phyloP scores from a whole-genome alignment of 2,888 invertebrate genomes.

The Drosophila gaucha region DNA sequence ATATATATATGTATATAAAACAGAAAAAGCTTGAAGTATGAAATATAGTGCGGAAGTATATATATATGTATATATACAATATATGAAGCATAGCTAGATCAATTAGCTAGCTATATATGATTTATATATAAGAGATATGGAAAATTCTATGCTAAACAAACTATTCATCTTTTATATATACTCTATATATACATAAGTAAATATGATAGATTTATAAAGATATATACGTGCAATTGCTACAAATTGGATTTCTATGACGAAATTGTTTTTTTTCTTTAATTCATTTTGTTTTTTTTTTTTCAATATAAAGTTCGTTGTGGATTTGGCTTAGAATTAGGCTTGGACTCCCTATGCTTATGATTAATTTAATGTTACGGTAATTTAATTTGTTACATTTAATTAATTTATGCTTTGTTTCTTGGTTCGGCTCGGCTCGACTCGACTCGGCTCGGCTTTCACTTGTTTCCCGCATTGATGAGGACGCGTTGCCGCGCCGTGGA shows the following conservation, averaged over 20 bases:
- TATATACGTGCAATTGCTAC: slow-evolving; percentile 16
- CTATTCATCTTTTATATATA: background rate
- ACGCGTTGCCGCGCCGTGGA: slow-evolving; percentile 82
- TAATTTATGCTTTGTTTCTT: slow-evolving; percentile 76
- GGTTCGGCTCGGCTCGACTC: slow-evolving; percentile 53
- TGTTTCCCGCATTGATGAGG: slow-evolving; percentile 79
- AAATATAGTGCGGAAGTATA: no score
- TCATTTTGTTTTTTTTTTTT: slow-evolving; percentile 12
- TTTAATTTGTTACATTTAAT: slow-evolving; percentile 71
- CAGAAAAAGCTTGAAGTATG: no score
- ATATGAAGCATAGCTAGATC: slow-evolving; percentile 15
- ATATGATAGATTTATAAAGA: background rate
- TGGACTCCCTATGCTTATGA: slow-evolving; percentile 74
- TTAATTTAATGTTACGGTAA: slow-evolving; percentile 70
- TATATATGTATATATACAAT: slow-evolving; percentile 12
- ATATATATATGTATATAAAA: slow-evolving; percentile 1
- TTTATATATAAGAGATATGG: no score
- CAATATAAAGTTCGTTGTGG: slow-evolving; percentile 31
- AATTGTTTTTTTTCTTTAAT: slow-evolving; percentile 15
- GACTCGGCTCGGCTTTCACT: slow-evolving; percentile 44
- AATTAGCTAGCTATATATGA: slow-evolving; percentile 12
- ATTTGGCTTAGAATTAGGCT: slow-evolving; percentile 71
- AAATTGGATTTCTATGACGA: slow-evolving; percentile 55
- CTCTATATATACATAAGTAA: slow-evolving; percentile 10
- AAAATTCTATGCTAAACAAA: background rate